phyloP scores from a whole-genome alignment of 2,113 vertebrate genomes.

The Struthidea cinerea region DNA sequence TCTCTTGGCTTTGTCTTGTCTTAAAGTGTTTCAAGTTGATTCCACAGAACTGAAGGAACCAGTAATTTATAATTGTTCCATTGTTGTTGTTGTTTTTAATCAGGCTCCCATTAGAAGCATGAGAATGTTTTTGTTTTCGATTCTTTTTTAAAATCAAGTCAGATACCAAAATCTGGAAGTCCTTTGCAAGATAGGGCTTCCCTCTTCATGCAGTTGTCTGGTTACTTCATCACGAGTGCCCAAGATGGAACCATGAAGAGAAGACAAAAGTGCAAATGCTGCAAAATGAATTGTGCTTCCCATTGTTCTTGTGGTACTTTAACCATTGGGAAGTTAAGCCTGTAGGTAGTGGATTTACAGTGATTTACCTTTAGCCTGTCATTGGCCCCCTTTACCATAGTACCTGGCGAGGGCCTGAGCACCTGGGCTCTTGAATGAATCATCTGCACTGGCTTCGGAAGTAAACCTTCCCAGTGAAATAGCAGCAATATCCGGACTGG shows the following conservation, averaged over 20 bases:
- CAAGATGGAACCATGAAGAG: neutral
- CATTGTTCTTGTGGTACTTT: neutral
- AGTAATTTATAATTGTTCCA: neutral
- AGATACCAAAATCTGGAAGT: constrained; percentile 3
- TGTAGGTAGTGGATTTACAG: neutral
- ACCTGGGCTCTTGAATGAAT: constrained; percentile 50
- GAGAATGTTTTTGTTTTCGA: neutral
- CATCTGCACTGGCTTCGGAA: neutral
- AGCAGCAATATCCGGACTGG: constrained; percentile 60
- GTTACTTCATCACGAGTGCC: rapidly evolving
- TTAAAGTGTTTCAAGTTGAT: neutral
- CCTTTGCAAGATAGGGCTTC: neutral
- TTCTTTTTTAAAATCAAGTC: neutral
- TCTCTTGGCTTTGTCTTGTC: neutral
- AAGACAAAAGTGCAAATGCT: neutral
- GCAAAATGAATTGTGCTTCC: neutral
- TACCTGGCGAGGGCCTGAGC: neutral
- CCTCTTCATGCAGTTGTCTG: neutral
- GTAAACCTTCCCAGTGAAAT: neutral
- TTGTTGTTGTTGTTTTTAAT: neutral
- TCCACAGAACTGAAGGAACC: neutral
- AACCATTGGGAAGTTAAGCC: neutral
- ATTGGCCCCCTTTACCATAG: neutral
- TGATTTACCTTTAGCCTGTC: neutral
- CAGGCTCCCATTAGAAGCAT: neutral